phyloP scores from a whole-genome alignment of 1,140 invertebrate genomes.

The Limonius californicus region DNA sequence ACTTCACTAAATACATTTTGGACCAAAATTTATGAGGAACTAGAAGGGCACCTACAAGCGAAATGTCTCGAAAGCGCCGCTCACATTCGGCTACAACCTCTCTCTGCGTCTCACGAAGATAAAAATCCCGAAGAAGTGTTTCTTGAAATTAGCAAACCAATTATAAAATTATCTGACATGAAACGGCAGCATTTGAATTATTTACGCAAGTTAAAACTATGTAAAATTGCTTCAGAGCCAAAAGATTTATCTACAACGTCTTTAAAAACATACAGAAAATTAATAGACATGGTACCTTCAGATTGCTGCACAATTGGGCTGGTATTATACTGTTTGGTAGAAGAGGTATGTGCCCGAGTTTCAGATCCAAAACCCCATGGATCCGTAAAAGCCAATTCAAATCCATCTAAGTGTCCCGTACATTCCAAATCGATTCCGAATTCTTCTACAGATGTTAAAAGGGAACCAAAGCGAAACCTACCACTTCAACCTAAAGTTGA shows the following conservation, averaged over 20 bases:
- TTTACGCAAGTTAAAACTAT: background rate
- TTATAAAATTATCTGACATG: background rate
- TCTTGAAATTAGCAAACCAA: background rate
- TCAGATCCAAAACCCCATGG: too few relatives aligned
- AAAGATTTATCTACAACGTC: background rate
- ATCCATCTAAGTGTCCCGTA: too few relatives aligned
- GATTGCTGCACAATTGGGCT: background rate
- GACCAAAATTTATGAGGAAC: background rate
- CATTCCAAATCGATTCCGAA: too few relatives aligned
- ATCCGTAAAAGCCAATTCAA: too few relatives aligned
- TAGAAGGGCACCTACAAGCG: background rate
- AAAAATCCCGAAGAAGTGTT: background rate
- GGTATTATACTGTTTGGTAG: background rate
- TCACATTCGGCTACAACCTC: background rate
- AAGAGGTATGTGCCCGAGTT: background rate
- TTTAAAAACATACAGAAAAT: background rate
- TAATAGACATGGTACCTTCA: background rate
- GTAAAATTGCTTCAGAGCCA: background rate
- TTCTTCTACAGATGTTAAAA: too few relatives aligned
- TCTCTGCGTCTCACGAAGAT: background rate
- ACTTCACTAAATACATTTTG: background rate
- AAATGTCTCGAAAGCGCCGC: background rate
- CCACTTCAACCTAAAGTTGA: too few relatives aligned
- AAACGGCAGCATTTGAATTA: background rate
- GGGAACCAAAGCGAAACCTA: too few relatives aligned